These are phyloP conservation scores for Morelia viridis DNA, from an alignment of 2,797 vertebrate species.

Conservation along the genomic window DNA sequence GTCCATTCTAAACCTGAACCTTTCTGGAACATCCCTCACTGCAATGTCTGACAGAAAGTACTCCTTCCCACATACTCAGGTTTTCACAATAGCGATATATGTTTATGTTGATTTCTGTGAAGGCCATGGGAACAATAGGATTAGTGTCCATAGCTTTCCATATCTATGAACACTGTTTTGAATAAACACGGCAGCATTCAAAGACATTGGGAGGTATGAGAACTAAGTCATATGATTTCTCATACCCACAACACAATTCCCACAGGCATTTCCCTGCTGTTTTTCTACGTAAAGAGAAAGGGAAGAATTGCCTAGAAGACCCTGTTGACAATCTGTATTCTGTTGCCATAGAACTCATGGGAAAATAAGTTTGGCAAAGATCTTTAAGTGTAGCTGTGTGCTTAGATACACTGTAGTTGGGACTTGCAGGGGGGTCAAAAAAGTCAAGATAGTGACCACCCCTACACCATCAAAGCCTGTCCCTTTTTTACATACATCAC, in stretches of 20 bases:
- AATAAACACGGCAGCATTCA: neutral
- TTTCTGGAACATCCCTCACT: too few relatives aligned
- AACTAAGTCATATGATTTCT: neutral
- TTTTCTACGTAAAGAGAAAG: neutral
- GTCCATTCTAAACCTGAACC: too few relatives aligned
- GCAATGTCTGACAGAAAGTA: too few relatives aligned
- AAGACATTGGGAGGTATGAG: neutral
- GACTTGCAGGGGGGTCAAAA: neutral
- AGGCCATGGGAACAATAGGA: too few relatives aligned
- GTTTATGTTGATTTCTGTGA: too few relatives aligned
- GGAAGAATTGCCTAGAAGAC: neutral
- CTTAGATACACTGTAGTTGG: too few relatives aligned
- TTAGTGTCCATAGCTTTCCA: neutral
- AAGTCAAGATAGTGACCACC: neutral
- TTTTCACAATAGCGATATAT: too few relatives aligned
- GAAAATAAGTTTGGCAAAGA: too few relatives aligned
- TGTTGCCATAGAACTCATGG: neutral
- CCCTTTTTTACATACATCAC: neutral
- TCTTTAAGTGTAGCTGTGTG: too few relatives aligned
- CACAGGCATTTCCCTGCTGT: neutral
- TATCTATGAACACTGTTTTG: neutral
- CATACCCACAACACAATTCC: neutral
- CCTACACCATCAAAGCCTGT: neutral
- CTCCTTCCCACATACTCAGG: too few relatives aligned
- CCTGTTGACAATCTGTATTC: neutral